Conservation (phyloP, 1,140 invertebrate genomes). For the Lutraria rhynchaena region DNA sequence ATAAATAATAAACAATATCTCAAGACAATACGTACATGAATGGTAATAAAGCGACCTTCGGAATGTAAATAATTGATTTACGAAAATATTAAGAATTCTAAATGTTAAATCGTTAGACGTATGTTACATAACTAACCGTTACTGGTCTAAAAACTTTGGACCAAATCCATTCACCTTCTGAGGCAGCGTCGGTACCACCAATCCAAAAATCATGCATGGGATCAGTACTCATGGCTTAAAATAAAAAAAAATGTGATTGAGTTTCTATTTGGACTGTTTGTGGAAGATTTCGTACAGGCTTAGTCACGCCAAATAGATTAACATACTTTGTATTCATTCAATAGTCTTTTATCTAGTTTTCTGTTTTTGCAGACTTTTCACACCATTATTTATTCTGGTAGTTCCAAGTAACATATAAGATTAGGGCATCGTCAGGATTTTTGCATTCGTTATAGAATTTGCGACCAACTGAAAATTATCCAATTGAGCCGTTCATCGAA, state of each 20-base stretch:
- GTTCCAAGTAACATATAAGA: too few species aligned
- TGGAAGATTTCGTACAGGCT: not conserved
- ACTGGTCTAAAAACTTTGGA: not conserved
- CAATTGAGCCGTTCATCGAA: not conserved
- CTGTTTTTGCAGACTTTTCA: too few species aligned
- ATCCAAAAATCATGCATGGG: slow-evolving; percentile 15
- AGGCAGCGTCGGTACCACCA: slow-evolving; percentile 21
- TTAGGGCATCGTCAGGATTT: too few species aligned
- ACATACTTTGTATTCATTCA: too few species aligned
- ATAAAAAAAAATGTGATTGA: not conserved
- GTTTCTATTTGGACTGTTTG: not conserved
- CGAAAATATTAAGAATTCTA: not conserved
- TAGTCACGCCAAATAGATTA: too few species aligned
- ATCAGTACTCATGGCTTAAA: not conserved
- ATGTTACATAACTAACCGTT: not conserved
- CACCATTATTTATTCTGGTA: too few species aligned
- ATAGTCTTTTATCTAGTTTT: too few species aligned
- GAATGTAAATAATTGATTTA: not conserved
- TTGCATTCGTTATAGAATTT: too few species aligned
- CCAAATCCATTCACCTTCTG: slow-evolving; percentile 21
- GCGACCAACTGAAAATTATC: not conserved
- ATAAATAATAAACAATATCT: too few species aligned
- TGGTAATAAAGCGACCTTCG: not conserved
- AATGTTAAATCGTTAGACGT: not conserved
- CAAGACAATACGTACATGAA: too few species aligned